Percentiles rank a stretch among this genome's conserved stretches.
These are phyloP conservation scores for Sitta europaea DNA, from an alignment of 2,113 vertebrate species.

Conservation along the genomic window DNA sequence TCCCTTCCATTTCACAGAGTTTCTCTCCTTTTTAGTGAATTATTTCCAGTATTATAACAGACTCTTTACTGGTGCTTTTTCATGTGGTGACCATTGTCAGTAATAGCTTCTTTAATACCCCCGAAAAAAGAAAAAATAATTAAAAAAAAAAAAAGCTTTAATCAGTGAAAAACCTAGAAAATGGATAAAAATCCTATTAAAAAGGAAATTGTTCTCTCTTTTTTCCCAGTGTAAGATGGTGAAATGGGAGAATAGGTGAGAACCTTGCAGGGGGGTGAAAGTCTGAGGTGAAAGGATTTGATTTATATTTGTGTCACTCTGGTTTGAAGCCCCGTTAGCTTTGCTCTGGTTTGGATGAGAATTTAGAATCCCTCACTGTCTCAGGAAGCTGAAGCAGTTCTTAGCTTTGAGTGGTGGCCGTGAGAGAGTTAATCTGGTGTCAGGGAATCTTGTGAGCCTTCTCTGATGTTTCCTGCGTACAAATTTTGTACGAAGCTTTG, in stretches of 20 bases:
- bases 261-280: not conserved
- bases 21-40: not conserved
- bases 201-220: not conserved
- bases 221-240: not conserved
- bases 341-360: not conserved
- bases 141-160: not conserved
- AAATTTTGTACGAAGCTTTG: not conserved
- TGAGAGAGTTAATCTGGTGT: not conserved
- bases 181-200: not conserved
- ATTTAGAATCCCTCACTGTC: not conserved
- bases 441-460: not conserved
- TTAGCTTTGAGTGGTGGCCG: not conserved
- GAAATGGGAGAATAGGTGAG: not conserved
- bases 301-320: not conserved
- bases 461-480: not conserved
- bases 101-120: not conserved
- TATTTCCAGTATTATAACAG: not conserved
- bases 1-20: not conserved
- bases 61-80: not conserved
- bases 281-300: not conserved
- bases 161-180: not conserved
- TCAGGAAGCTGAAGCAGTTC: not conserved
- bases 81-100: not conserved
- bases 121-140: not conserved
- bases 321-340: not conserved